Base-by-base conservation (phyloP, 2,113 vertebrate genomes). In the Tupaia tana region DNA sequence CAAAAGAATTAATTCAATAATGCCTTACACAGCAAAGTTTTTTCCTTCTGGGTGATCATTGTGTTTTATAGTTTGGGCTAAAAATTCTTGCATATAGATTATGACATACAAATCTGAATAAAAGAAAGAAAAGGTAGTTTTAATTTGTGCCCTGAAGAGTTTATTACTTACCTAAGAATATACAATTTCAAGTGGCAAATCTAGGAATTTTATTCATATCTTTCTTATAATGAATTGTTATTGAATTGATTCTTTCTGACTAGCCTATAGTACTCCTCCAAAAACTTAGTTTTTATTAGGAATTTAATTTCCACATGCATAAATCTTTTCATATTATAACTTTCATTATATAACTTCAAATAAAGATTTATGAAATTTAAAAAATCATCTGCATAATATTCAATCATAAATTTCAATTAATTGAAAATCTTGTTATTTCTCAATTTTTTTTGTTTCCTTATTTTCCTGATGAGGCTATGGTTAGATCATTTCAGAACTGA, bases 1-100 rank as follows among this genome's bases (percentile, higher is more conserved):
- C 27, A 82, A 92, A 88, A 67, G 6, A 31, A 74, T 63, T 82
- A 90, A 58, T 64, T 74, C 22, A 86, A 27, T 27, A 54, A 54
- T 34, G 24, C 4, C 7, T 34, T 89, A 27, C 25, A 70, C 29
- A 70, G 27, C 27, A 93, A 78, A 84, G 8, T 22, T 22, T 29
- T 58, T 27, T 58, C 7, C 18, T 43, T 77, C 16, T 74, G 19
- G 29, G 19, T 94, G 56, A 67, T 58, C 63, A 13, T 9, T 86
- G 10, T 86, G n/a, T 91, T 95, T 52, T 86, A 61, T 31, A 73
- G 19, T 74, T 80, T 73, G 75, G 61, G 24, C 25, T 86, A 88
- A 82, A 91, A 92, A 54, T 29, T 9, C 10, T 89, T 94, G 93
- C 31, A 52, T 73, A 43, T 73, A 1, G 19, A 91, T 63, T 71